These are phyloP conservation scores for Heteromurus nitidus DNA, from an alignment of 2,888 invertebrate species.

Conservation along the genomic window DNA sequence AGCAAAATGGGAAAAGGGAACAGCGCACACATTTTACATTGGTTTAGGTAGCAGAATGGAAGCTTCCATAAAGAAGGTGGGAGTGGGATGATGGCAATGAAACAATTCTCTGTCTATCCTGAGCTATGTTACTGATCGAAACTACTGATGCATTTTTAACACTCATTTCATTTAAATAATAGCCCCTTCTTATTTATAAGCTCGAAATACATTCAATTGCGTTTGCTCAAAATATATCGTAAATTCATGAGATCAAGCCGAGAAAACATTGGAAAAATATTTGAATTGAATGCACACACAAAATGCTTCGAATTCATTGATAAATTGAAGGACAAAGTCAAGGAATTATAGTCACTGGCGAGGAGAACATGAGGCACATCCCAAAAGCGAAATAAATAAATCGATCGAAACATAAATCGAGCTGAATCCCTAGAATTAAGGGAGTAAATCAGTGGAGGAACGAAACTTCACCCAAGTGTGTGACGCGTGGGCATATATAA, in stretches of 20 bases:
- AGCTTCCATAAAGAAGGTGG: constrained; percentile 36
- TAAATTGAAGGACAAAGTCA: constrained; percentile 48
- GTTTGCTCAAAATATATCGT: no score
- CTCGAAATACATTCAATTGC: no score
- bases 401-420: constrained; percentile 51
- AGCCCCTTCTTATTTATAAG: constrained; percentile 1
- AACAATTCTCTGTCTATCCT: constrained; percentile 9
- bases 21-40: not conserved
- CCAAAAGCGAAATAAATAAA: constrained; percentile 60
- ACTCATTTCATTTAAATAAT: constrained; percentile 60
- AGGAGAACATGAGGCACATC: constrained; percentile 49
- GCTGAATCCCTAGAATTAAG: constrained; percentile 56
- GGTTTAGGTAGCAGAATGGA: not conserved
- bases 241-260: no score
- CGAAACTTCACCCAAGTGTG: constrained; percentile 14
- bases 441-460: constrained; percentile 44
- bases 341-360: constrained; percentile 25
- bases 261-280: no score
- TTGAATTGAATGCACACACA: not conserved
- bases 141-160: constrained; percentile 46
- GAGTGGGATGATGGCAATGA: constrained; percentile 37
- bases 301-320: constrained; percentile 55
- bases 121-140: constrained; percentile 43
- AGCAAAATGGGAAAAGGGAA: constrained; percentile 42
- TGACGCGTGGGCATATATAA: constrained; percentile 55